Percentiles rank a stretch among this genome's conserved stretches.
These are phyloP conservation scores for Drosophila nigrodunni DNA, from an alignment of 1,140 invertebrate species.

Conservation along the genomic window DNA sequence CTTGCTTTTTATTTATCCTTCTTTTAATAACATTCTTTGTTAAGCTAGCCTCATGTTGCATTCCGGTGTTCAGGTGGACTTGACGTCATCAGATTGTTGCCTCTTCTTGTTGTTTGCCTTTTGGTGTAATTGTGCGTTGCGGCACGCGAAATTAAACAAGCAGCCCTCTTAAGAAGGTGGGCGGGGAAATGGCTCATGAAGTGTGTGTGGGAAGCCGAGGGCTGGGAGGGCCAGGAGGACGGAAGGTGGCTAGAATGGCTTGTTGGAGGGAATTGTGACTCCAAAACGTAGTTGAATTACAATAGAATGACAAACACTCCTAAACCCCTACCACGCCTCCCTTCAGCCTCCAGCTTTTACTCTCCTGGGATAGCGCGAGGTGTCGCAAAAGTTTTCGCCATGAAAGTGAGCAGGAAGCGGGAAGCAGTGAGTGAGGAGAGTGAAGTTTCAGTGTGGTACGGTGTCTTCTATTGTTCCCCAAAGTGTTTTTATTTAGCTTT, in stretches of 20 bases:
- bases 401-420: background rate
- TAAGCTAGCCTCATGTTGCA: background rate
- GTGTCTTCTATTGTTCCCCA: slow-evolving; percentile 74
- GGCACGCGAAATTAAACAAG: slow-evolving; percentile 74
- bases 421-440: background rate
- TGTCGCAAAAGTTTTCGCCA: slow-evolving; percentile 53
- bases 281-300: slow-evolving; percentile 66
- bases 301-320: slow-evolving; percentile 72
- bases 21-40: background rate
- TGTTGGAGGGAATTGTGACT: slow-evolving; percentile 10
- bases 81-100: slow-evolving; percentile 13
- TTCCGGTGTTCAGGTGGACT: slow-evolving; percentile 6
- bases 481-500: slow-evolving; percentile 79
- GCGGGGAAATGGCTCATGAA: slow-evolving; percentile 17
- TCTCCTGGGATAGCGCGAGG: slow-evolving; percentile 35
- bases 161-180: background rate
- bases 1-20: background rate
- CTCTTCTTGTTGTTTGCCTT: background rate
- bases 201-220: background rate
- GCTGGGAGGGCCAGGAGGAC: slow-evolving; percentile 41
- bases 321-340: background rate
- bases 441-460: slow-evolving; percentile 3
- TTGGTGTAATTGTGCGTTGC: slow-evolving; percentile 73
- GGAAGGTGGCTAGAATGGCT: slow-evolving; percentile 34
- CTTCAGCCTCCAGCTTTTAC: background rate